A percentile compares a stretch with the other conserved stretches of the same genome.
Conservation (phyloP, 2,113 vertebrate genomes). For the Erpornis zantholeuca region DNA sequence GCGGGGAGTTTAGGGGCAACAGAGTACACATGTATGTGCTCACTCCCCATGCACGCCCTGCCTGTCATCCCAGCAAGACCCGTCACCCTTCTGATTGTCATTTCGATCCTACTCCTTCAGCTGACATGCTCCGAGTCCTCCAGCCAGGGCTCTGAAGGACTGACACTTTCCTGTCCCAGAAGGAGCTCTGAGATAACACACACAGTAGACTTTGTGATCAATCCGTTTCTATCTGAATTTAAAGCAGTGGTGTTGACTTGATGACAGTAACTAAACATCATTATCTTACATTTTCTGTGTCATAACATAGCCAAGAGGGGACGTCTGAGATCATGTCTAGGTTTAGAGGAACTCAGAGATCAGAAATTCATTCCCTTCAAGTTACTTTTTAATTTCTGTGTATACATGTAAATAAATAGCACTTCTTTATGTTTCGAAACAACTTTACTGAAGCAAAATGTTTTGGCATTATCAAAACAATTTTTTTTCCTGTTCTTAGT, state of each 20-base stretch:
- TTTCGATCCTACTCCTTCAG: constrained; percentile 47
- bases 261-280: neutral
- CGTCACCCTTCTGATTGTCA: constrained; percentile 27
- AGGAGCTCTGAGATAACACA: neutral
- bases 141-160: neutral
- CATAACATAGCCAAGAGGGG: neutral
- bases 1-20: constrained; percentile 29
- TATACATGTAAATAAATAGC: neutral
- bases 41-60: constrained; percentile 25
- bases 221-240: neutral
- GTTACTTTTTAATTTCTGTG: neutral
- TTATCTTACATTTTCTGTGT: neutral
- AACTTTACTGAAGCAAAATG: neutral
- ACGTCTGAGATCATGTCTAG: neutral
- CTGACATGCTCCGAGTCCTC: neutral
- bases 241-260: neutral
- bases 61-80: constrained; percentile 57
- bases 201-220: neutral
- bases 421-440: neutral
- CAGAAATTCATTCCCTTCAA: neutral
- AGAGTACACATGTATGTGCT: constrained; percentile 57
- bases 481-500: neutral
- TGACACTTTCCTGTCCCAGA: neutral
- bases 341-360: neutral
- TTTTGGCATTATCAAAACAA: neutral